A percentile compares a stretch with the other conserved stretches of the same genome.
Evolutionary conservation across 2,113 vertebrate genomes (phyloP).

Genomic region (Macroglossus sobrinus): DNA sequence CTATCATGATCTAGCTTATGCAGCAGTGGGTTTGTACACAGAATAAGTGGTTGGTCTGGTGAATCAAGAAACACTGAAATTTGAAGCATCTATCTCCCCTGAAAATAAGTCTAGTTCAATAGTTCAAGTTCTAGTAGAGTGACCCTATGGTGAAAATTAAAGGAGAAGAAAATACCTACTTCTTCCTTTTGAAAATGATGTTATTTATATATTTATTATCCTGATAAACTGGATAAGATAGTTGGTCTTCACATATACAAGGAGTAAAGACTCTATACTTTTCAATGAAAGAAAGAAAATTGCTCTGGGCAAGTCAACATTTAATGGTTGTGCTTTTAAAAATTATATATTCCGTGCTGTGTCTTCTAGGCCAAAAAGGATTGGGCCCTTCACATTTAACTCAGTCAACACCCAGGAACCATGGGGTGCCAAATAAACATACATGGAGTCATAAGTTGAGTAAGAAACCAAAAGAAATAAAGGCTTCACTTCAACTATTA

Average conservation of each 20-base stretch:
- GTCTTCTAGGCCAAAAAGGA: neutral
- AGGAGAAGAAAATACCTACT: neutral
- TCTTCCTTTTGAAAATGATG: constrained; percentile 31
- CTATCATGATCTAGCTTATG: neutral
- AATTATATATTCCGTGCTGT: neutral
- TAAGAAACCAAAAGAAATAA: neutral
- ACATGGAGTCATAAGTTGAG: neutral
- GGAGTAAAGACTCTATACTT: neutral
- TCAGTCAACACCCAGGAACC: neutral
- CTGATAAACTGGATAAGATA: neutral
- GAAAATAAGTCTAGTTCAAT: constrained; percentile 20
- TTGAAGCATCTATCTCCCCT: neutral
- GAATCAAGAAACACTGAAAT: neutral
- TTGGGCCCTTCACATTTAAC: neutral
- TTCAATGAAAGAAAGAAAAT: neutral
- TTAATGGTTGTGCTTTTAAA: neutral
- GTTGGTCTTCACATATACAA: neutral
- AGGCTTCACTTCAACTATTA: neutral
- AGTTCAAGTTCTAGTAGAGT: neutral
- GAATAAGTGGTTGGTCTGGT: neutral
- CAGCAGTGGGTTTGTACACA: neutral
- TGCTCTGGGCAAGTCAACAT: neutral
- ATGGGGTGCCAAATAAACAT: neutral
- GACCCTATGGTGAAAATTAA: neutral
- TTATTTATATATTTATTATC: neutral